Conservation (phyloP, 2,888 invertebrate genomes). For the Eupithecia insigniata region DNA sequence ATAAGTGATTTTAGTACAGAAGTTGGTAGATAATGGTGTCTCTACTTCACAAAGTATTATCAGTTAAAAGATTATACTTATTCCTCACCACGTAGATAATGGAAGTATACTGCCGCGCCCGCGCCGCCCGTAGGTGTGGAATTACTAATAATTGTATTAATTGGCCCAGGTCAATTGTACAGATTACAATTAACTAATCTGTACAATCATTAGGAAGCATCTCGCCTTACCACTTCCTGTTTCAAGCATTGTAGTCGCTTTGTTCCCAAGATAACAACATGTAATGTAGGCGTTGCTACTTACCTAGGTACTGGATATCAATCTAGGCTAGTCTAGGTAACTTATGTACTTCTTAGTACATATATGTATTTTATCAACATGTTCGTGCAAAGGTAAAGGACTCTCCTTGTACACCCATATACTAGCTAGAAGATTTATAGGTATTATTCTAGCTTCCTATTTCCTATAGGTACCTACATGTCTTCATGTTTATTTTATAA, state of each 20-base stretch:
- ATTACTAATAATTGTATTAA: neutral
- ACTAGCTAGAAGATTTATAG: no score
- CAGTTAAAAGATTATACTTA: neutral
- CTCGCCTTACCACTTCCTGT: neutral
- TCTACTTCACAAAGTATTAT: neutral
- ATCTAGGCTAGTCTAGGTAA: neutral
- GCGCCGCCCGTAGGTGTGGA: neutral
- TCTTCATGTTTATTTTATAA: neutral
- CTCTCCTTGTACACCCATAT: neutral
- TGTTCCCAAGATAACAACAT: neutral
- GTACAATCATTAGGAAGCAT: neutral
- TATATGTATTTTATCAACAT: neutral
- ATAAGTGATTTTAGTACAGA: neutral
- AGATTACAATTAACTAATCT: neutral
- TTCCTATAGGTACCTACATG: neutral
- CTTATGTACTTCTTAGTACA: no score
- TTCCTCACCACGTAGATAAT: neutral
- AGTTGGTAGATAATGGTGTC: neutral
- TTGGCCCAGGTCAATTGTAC: neutral
- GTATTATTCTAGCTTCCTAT: neutral
- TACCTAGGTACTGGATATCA: neutral
- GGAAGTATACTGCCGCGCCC: neutral
- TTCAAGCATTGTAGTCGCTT: neutral
- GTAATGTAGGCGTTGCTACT: neutral
- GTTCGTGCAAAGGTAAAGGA: neutral